These are phyloP conservation scores for Alethe castanea DNA, from an alignment of 2,113 vertebrate species.

Conservation along the genomic window DNA sequence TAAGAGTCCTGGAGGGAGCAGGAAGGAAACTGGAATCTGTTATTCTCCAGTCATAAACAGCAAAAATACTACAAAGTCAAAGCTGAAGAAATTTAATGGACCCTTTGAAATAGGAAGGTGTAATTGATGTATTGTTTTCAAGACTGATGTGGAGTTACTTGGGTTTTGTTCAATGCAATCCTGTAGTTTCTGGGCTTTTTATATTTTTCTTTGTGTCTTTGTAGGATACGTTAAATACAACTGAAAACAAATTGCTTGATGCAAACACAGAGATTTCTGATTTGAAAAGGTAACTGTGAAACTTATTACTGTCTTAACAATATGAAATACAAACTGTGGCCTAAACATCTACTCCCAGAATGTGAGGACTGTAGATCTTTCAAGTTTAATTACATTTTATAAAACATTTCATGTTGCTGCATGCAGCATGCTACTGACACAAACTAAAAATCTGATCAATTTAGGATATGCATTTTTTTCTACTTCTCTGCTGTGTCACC, in stretches of 20 bases:
- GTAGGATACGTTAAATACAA: constrained; percentile 84
- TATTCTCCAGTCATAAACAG: neutral
- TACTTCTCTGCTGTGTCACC: neutral
- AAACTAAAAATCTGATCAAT: neutral
- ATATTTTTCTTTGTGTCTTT: neutral
- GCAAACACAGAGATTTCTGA: constrained; percentile 87
- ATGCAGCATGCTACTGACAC: neutral
- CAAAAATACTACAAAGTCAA: neutral
- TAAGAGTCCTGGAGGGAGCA: neutral
- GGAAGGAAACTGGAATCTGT: neutral
- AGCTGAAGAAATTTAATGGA: neutral
- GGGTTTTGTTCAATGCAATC: neutral
- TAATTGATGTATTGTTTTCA: neutral
- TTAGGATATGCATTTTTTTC: neutral
- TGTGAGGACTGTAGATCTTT: neutral
- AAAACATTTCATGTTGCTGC: neutral
- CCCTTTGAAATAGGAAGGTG: neutral
- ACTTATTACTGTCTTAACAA: neutral
- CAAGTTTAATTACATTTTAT: neutral
- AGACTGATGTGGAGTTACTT: neutral
- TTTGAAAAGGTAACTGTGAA: constrained; percentile 86
- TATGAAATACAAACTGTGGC: neutral
- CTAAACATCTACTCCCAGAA: neutral
- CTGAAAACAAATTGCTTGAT: constrained; percentile 88
- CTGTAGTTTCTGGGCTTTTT: neutral